phyloP scores from a whole-genome alignment of 2,888 invertebrate species.

The Dolichopus griseipennis region DNA sequence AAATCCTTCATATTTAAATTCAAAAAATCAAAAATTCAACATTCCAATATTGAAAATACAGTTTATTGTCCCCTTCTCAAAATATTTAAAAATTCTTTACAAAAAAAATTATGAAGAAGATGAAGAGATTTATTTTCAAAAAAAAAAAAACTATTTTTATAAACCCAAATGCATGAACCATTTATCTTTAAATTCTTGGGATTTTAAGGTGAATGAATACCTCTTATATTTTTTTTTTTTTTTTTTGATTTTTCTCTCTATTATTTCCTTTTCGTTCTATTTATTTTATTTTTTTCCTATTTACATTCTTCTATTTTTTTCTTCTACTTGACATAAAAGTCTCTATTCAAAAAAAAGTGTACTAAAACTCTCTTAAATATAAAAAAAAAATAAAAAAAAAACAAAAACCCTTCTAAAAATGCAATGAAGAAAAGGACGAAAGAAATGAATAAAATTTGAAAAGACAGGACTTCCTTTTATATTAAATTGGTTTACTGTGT shows the following conservation, averaged over 20 bases:
- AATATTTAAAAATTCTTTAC: no score
- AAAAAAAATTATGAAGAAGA: no score
- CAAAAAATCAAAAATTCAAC: no score
- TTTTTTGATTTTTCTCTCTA: no score
- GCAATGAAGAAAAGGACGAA: not conserved
- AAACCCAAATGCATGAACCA: not conserved
- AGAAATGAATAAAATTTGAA: not conserved
- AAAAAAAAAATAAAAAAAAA: not conserved
- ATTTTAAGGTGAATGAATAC: conserved; percentile 3
- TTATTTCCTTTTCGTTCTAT: no score
- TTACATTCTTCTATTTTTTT: not conserved
- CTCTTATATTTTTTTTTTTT: not conserved
- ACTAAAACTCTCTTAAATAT: not conserved
- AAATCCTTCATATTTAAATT: no score
- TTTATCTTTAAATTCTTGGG: not conserved
- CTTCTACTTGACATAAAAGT: conserved; percentile 1
- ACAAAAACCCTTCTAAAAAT: not conserved
- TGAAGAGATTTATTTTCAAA: no score
- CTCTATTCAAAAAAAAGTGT: not conserved
- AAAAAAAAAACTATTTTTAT: no score
- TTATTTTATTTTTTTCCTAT: no score
- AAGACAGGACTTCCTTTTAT: not conserved
- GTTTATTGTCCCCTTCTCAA: no score
- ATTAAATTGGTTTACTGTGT: conserved; percentile 4
- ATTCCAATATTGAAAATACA: no score